phyloP scores from a whole-genome alignment of 1,140 invertebrate species.

The Bombus sibiricus region DNA sequence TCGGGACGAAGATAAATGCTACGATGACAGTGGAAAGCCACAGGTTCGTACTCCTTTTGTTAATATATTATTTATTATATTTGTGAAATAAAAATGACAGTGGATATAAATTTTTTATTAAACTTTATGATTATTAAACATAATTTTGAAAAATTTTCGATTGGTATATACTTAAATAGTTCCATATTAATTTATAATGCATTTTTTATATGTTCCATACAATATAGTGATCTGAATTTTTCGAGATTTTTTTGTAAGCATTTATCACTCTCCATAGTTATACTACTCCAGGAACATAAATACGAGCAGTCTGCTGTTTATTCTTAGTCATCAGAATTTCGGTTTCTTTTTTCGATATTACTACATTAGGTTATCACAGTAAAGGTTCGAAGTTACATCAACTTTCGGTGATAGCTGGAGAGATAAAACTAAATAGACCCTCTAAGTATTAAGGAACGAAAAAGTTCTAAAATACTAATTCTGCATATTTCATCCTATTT shows the following conservation, averaged over 20 bases:
- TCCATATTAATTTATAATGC: background rate
- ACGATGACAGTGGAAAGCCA: constrained; percentile 74
- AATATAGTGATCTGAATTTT: background rate
- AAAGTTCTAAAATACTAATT: background rate
- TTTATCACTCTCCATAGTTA: background rate
- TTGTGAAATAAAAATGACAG: background rate
- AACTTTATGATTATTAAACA: no score
- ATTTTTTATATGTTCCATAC: background rate
- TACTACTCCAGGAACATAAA: background rate
- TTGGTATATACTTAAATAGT: background rate
- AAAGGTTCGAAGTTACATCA: constrained; percentile 64
- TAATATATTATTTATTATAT: background rate
- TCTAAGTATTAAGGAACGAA: background rate
- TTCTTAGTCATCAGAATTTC: constrained; percentile 9
- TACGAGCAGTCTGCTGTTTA: background rate
- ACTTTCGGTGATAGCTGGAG: constrained; percentile 67
- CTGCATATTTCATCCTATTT: background rate
- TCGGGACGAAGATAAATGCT: constrained; percentile 78
- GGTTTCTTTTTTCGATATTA: constrained; percentile 43
- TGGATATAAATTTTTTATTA: background rate
- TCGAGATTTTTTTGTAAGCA: background rate
- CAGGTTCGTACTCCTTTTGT: constrained; percentile 72
- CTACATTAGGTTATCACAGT: constrained; percentile 69
- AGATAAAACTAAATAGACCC: constrained; percentile 26
- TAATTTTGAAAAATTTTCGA: background rate